phyloP scores from a whole-genome alignment of 2,113 vertebrate species.

The Lichenostomus cassidix region DNA sequence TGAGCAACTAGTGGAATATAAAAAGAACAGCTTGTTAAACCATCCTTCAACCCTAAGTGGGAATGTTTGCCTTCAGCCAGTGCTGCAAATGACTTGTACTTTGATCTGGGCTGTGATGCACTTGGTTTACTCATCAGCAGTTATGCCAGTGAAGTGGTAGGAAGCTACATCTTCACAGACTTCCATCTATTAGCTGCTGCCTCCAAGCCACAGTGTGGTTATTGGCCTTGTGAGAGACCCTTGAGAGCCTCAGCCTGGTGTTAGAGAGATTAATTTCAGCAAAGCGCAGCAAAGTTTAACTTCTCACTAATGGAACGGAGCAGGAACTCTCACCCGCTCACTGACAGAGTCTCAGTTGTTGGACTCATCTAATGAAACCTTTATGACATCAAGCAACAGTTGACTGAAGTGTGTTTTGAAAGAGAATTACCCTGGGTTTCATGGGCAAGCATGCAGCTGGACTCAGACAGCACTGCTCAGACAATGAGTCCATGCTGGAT shows the following conservation, averaged over 20 bases:
- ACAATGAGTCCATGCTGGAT: neutral
- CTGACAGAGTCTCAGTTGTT: neutral
- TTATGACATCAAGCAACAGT: neutral
- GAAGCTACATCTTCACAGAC: neutral
- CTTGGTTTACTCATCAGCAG: neutral
- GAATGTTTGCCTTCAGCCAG: neutral
- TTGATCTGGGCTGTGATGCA: neutral
- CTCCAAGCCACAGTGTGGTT: neutral
- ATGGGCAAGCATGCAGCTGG: neutral
- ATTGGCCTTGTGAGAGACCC: neutral
- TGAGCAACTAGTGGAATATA: neutral
- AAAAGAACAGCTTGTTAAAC: neutral
- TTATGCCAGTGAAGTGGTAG: neutral
- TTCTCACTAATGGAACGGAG: neutral
- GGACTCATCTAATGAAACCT: neutral
- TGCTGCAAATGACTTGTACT: neutral
- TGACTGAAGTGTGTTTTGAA: neutral
- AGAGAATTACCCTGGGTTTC: neutral
- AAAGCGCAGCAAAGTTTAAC: neutral
- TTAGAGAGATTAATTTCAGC: neutral
- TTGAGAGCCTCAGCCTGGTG: neutral
- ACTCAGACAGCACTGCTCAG: neutral
- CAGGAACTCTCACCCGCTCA: neutral
- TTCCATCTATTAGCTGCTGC: neutral
- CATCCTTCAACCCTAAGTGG: neutral